A percentile compares a stretch with the other conserved stretches of the same genome.
phyloP scores from a whole-genome alignment of 2,113 vertebrate species.

The Poeciliopsis retropinna region DNA sequence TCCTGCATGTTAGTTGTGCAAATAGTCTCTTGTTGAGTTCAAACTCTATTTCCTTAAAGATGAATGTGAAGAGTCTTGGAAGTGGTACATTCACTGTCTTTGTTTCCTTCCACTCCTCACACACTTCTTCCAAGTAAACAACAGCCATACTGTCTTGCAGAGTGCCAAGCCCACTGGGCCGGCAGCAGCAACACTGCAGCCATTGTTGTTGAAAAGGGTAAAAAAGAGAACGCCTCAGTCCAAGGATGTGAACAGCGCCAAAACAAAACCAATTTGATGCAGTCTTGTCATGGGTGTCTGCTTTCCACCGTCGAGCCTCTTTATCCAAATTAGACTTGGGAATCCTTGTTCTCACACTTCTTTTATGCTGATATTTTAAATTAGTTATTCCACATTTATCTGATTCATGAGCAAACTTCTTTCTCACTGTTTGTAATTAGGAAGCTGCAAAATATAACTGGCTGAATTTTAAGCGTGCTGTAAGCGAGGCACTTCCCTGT shows the following conservation, averaged over 20 bases:
- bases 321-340: not conserved
- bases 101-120: conserved; percentile 44
- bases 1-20: not conserved
- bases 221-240: conserved; percentile 48
- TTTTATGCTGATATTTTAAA: not conserved
- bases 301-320: conserved; percentile 17
- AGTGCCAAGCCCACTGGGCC: conserved; percentile 37
- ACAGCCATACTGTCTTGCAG: conserved; percentile 57
- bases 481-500: conserved; percentile 8
- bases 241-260: conserved; percentile 39
- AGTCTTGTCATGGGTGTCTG: conserved; percentile 34
- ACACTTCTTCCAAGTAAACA: conserved; percentile 60
- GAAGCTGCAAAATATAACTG: not conserved
- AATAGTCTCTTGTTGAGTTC: not conserved
- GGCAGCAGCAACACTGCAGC: conserved; percentile 55
- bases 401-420: not conserved
- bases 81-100: conserved; percentile 24
- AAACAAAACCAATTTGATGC: conserved; percentile 57
- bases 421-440: too few relatives aligned
- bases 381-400: not conserved
- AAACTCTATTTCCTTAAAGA: not conserved
- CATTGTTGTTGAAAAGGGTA: conserved; percentile 63
- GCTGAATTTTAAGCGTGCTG: not conserved
- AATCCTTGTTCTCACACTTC: not conserved
- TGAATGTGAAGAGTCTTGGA: conserved; percentile 16